These are phyloP conservation scores for Hydrolagus affinis DNA, from an alignment of 2,113 vertebrate genomes.

Conservation along the genomic window DNA sequence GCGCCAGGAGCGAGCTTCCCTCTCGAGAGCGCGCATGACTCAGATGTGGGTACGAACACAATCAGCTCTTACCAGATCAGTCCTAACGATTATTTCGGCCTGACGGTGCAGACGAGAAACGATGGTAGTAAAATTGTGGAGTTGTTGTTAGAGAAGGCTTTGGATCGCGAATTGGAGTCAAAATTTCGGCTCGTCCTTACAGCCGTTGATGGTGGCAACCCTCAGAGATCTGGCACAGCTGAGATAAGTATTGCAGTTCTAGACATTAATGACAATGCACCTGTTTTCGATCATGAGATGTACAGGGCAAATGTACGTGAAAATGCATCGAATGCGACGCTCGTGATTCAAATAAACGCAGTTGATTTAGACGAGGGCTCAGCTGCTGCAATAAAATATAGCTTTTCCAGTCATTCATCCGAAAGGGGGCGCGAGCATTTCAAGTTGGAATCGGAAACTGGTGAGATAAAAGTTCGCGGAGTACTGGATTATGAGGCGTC, in stretches of 20 bases:
- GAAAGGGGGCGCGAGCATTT: constrained; percentile 14
- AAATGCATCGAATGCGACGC: constrained; percentile 40
- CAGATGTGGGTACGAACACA: constrained; percentile 52
- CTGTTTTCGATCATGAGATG: constrained; percentile 48
- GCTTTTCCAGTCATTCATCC: constrained; percentile 32
- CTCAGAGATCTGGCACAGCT: constrained; percentile 49
- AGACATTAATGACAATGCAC: constrained; percentile 54
- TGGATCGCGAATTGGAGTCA: constrained; percentile 49
- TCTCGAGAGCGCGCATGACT: constrained; percentile 52
- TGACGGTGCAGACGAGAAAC: constrained; percentile 46
- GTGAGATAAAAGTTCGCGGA: constrained; percentile 36
- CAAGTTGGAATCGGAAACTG: constrained; percentile 32
- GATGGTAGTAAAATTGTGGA: constrained; percentile 53
- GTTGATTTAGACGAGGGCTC: constrained; percentile 48
- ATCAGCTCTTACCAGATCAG: constrained; percentile 55
- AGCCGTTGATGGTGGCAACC: constrained; percentile 53
- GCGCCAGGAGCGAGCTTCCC: constrained; percentile 48
- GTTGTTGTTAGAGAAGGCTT: constrained; percentile 42
- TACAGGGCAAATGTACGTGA: constrained; percentile 50
- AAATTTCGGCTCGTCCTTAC: constrained; percentile 44
- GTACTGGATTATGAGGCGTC: constrained; percentile 45
- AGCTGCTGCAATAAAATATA: constrained; percentile 39
- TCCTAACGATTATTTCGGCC: constrained; percentile 50
- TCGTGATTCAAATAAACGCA: constrained; percentile 45
- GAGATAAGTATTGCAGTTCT: constrained; percentile 47